phyloP scores from a whole-genome alignment of 2,888 invertebrate genomes.

The Noctua pronuba region DNA sequence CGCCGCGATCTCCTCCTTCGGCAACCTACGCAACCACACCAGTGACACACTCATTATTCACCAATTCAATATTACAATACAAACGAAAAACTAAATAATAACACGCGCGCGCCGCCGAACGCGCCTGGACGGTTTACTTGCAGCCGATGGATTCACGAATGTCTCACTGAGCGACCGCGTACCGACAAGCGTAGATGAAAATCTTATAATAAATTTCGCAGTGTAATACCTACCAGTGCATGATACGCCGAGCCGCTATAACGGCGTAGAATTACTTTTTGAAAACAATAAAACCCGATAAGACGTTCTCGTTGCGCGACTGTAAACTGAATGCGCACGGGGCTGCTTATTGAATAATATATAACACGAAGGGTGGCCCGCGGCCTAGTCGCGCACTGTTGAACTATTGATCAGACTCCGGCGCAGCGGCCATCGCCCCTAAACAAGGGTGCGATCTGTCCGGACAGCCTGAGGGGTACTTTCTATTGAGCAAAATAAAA shows the following conservation, averaged over 20 bases:
- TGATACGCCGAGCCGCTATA: constrained; percentile 80
- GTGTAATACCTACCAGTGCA: constrained; percentile 87
- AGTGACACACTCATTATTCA: constrained; percentile 85
- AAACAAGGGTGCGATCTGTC: constrained; percentile 73
- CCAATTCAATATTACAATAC: constrained; percentile 51
- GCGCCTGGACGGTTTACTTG: constrained; percentile 55
- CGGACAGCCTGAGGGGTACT: constrained; percentile 66
- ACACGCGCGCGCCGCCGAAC: constrained; percentile 56
- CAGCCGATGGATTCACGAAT: constrained; percentile 59
- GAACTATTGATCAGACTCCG: constrained; percentile 86
- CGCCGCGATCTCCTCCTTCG: constrained; percentile 95
- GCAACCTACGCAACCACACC: constrained; percentile 93
- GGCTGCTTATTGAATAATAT: constrained; percentile 64
- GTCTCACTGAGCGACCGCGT: constrained; percentile 68
- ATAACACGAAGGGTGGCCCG: constrained; percentile 70
- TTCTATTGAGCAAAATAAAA: constrained; percentile 66
- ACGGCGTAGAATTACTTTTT: constrained; percentile 86
- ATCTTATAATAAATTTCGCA: constrained; percentile 78
- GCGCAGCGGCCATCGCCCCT: constrained; percentile 83
- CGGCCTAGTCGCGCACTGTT: constrained; percentile 70
- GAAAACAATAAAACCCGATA: constrained; percentile 88
- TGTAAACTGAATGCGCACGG: constrained; percentile 70
- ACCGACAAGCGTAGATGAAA: constrained; percentile 77
- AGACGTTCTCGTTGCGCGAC: constrained; percentile 76
- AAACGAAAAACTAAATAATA: constrained; percentile 45